These are phyloP conservation scores for Drosophila birchii DNA, from an alignment of 2,888 invertebrate genomes.

Conservation along the genomic window DNA sequence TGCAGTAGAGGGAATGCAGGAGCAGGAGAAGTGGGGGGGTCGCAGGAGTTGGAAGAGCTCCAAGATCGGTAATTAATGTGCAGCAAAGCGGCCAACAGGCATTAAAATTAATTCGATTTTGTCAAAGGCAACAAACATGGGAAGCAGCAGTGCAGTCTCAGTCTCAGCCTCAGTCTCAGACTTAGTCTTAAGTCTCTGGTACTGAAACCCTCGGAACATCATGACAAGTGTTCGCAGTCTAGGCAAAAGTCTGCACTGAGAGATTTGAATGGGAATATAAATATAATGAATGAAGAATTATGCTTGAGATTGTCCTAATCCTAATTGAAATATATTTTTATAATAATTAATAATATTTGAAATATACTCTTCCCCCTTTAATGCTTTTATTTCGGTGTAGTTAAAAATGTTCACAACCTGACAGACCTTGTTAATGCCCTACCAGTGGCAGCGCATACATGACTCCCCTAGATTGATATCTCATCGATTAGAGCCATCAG, in stretches of 20 bases:
- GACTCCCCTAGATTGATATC: conserved; percentile 17
- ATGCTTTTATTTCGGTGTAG: not conserved
- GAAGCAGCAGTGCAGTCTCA: conserved; percentile 26
- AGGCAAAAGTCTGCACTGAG: conserved; percentile 8
- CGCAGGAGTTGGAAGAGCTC: not conserved
- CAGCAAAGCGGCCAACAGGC: conserved; percentile 44
- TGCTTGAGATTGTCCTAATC: no score
- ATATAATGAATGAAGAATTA: no score
- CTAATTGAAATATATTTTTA: no score
- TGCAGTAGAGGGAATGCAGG: not conserved
- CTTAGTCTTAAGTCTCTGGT: conserved; percentile 1
- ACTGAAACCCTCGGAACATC: conserved; percentile 20
- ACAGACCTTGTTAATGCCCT: conserved; percentile 17
- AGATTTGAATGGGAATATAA: not conserved
- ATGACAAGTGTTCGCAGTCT: conserved; percentile 28
- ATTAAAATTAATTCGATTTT: conserved; percentile 56
- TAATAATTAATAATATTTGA: no score
- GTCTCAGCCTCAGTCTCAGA: conserved; percentile 8
- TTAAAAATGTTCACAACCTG: not conserved
- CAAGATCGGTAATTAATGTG: conserved; percentile 42
- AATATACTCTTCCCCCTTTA: no score
- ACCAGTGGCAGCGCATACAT: not conserved
- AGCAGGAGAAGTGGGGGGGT: not conserved
- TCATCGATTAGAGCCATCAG: conserved; percentile 2
- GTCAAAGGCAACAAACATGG: conserved; percentile 54